These are phyloP conservation scores for Fregetta grallaria DNA, from an alignment of 2,113 vertebrate species.

Conservation along the genomic window DNA sequence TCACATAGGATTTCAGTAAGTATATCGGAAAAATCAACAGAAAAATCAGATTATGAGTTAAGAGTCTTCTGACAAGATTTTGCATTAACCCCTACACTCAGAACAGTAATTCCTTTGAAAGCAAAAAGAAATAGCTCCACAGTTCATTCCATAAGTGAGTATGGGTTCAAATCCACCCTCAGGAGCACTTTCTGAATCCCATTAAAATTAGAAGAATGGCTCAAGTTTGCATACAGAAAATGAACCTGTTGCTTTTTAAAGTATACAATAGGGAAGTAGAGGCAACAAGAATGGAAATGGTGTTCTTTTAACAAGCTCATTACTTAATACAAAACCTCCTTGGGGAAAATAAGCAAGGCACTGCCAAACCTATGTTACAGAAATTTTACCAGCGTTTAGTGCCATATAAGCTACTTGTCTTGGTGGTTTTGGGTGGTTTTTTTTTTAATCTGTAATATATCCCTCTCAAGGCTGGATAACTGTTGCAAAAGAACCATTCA, in stretches of 20 bases:
- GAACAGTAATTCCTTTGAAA: neutral
- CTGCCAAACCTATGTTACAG: neutral
- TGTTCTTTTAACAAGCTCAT: neutral
- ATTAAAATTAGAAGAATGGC: neutral
- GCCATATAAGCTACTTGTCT: neutral
- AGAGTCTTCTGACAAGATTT: neutral
- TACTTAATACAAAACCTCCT: neutral
- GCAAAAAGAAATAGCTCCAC: neutral
- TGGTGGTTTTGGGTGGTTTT: fast-evolving
- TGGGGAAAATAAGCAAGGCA: neutral
- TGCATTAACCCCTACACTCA: neutral
- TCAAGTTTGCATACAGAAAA: neutral
- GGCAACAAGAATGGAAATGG: neutral
- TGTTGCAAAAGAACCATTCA: neutral
- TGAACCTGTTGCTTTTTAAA: neutral
- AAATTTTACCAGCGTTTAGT: neutral
- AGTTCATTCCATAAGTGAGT: neutral
- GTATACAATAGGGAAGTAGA: neutral
- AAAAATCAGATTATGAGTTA: neutral
- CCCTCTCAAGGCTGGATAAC: neutral
- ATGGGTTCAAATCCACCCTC: neutral
- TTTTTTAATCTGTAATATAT: neutral
- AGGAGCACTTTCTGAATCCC: neutral
- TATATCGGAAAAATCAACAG: neutral
- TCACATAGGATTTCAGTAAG: neutral